Conservation (phyloP, 2,113 vertebrate genomes). For the Eonycteris spelaea region DNA sequence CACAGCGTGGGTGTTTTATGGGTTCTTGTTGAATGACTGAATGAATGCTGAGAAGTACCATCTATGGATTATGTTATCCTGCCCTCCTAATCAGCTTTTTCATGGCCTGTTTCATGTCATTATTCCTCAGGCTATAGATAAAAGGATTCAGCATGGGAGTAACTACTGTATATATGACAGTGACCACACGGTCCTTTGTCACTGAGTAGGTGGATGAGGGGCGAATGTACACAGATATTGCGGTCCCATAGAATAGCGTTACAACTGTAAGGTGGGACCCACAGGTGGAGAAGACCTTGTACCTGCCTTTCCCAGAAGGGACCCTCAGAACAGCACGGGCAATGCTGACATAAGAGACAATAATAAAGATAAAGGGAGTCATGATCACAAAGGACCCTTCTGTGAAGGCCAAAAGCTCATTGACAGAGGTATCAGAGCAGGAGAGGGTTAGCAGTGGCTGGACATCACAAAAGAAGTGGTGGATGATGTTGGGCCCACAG, state of each 20-base stretch:
- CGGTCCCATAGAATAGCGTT: constrained; percentile 18
- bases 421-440: constrained; percentile 43
- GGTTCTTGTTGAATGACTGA: background rate
- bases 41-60: background rate
- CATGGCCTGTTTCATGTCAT: constrained; percentile 12
- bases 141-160: constrained; percentile 46
- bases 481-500: constrained; percentile 57
- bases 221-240: constrained; percentile 11
- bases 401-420: constrained; percentile 33
- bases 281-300: constrained; percentile 45
- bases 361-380: constrained; percentile 48
- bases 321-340: background rate
- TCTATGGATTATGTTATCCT: background rate
- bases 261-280: constrained; percentile 1
- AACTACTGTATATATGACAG: constrained; percentile 5
- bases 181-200: constrained; percentile 12
- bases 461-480: constrained; percentile 71
- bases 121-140: constrained; percentile 5
- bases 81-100: background rate
- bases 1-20: background rate
- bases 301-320: background rate
- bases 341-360: background rate
- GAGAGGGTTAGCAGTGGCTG: constrained; percentile 47
- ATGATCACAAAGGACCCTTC: constrained; percentile 32
- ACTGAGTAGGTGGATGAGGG: constrained; percentile 38